phyloP scores from a whole-genome alignment of 2,113 vertebrate species.

The Datnioides undecimradiatus region DNA sequence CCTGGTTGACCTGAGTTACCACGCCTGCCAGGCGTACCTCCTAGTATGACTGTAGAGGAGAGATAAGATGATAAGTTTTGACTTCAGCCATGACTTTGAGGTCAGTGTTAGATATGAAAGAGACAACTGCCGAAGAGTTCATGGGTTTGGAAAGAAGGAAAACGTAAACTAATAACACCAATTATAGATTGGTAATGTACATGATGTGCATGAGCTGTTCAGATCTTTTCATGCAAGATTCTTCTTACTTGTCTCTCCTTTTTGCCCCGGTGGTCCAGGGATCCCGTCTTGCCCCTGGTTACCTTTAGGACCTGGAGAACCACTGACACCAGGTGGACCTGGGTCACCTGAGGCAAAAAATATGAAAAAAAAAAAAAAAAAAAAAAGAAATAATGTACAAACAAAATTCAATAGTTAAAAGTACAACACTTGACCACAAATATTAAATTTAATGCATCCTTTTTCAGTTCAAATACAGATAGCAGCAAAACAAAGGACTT shows the following conservation, averaged over 20 bases:
- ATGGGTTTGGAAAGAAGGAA: neutral
- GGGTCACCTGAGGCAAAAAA: constrained; percentile 72
- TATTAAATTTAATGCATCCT: neutral
- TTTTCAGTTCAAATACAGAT: neutral
- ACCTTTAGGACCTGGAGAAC: constrained; percentile 85
- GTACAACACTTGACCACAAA: neutral
- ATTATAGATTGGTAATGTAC: neutral
- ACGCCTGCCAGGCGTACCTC: constrained; percentile 48
- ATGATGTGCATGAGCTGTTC: neutral
- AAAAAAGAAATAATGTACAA: neutral
- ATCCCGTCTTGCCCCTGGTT: constrained; percentile 86
- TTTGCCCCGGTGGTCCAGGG: constrained; percentile 86
- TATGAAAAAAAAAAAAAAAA: neutral
- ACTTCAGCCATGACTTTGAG: neutral
- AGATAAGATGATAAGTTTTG: constrained; percentile 18
- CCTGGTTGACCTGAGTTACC: constrained; percentile 72
- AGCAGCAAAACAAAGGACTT: constrained; percentile 3
- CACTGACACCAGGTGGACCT: constrained; percentile 82
- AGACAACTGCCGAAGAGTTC: neutral
- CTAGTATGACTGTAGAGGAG: constrained; percentile 31
- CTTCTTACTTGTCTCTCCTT: constrained; percentile 85
- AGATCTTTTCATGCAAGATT: neutral
- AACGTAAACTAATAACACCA: neutral
- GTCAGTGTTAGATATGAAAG: neutral
- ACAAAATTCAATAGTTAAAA: neutral